Evolutionary conservation across 1,140 invertebrate species (phyloP).

Genomic region (Hermatobates lingyangjiaoensis): DNA sequence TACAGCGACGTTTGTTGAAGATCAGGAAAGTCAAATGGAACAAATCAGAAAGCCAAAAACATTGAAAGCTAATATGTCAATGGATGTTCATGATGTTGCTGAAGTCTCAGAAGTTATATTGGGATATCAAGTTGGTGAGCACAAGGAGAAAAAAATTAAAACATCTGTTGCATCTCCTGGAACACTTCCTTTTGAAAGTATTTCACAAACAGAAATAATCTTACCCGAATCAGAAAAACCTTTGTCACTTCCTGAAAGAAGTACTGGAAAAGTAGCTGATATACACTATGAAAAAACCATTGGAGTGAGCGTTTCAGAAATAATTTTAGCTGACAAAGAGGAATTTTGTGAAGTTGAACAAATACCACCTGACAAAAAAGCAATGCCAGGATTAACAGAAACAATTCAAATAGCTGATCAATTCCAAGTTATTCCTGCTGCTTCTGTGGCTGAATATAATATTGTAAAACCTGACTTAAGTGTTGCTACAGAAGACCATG

Average conservation of each 20-base stretch:
- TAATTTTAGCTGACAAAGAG: constrained; percentile 33
- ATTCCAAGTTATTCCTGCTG: constrained; percentile 21
- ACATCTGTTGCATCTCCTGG: constrained; percentile 17
- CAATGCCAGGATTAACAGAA: constrained; percentile 20
- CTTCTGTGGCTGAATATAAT: constrained; percentile 19
- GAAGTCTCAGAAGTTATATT: constrained; percentile 19
- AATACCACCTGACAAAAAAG: constrained; percentile 19
- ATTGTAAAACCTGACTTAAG: constrained; percentile 11
- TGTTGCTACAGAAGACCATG: constrained; percentile 22
- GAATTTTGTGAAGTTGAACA: constrained; percentile 15
- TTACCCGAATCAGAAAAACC: constrained; percentile 30
- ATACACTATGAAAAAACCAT: constrained; percentile 22
- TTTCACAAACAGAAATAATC: constrained; percentile 28
- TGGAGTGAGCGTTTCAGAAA: constrained; percentile 27
- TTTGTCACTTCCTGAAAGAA: constrained; percentile 22
- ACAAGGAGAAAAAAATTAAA: constrained; percentile 12
- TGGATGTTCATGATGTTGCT: constrained; percentile 22
- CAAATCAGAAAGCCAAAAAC: constrained; percentile 16
- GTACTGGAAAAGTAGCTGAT: constrained; percentile 24
- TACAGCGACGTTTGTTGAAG: constrained; percentile 26
- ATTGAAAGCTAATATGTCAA: constrained; percentile 19
- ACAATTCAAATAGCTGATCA: constrained; percentile 26
- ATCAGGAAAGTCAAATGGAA: constrained; percentile 26
- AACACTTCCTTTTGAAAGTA: constrained; percentile 27
- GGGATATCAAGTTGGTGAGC: constrained; percentile 12